These are phyloP conservation scores for Malurus leucopterus DNA, from an alignment of 2,797 vertebrate genomes.

Conservation along the genomic window DNA sequence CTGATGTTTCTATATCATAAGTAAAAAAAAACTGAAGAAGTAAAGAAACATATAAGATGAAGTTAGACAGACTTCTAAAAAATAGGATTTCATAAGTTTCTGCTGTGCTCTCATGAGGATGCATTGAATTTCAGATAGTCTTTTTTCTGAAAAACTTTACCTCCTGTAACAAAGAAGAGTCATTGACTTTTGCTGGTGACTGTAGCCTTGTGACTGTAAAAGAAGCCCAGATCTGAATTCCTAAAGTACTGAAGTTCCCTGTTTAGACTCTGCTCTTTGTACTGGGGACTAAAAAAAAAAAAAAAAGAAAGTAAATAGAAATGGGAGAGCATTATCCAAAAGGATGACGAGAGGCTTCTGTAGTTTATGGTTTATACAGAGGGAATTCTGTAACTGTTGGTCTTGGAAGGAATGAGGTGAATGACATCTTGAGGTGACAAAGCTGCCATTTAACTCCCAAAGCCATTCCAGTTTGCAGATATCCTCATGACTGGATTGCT, in stretches of 20 bases:
- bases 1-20: neutral
- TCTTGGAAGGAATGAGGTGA: neutral
- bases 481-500: rapidly evolving
- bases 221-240: neutral
- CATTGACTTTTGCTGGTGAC: neutral
- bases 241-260: neutral
- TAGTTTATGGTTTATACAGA: neutral
- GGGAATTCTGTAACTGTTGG: neutral
- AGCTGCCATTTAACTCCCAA: neutral
- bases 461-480: neutral
- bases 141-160: neutral
- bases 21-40: neutral
- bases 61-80: neutral
- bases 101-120: neutral
- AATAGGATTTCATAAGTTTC: neutral
- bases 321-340: neutral
- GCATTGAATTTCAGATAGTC: neutral
- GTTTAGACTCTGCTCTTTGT: neutral
- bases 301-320: neutral
- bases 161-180: neutral
- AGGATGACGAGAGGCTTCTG: neutral
- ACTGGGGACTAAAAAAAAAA: neutral
- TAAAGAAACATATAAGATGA: neutral
- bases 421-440: rapidly evolving
- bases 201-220: neutral